A percentile compares a stretch with the other conserved stretches of the same genome.
Evolutionary conservation across 1,140 invertebrate species (phyloP).

Genomic region (Aphidius ervi): DNA sequence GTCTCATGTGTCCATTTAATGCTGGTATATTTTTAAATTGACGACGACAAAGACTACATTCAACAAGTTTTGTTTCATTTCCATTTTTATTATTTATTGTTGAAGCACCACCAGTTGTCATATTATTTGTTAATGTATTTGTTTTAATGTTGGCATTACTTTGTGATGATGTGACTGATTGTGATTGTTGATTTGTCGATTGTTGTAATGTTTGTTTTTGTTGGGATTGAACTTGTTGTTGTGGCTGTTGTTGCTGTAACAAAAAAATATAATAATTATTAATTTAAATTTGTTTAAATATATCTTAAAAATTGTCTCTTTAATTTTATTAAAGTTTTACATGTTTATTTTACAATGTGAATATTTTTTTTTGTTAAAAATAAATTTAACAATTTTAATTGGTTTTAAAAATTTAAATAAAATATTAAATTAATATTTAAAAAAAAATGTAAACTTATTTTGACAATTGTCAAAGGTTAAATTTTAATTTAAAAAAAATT

Average conservation of each 20-base stretch:
- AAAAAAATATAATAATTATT: neutral
- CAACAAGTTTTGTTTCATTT: constrained; percentile 73
- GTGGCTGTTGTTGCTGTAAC: constrained; percentile 31
- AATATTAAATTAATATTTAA: too few relatives aligned
- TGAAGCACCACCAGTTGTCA: constrained; percentile 39
- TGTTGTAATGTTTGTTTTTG: constrained; percentile 27
- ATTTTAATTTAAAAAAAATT: neutral
- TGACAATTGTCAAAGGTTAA: too few relatives aligned
- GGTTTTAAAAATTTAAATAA: too few relatives aligned
- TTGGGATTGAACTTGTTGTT: constrained; percentile 17
- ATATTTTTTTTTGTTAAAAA: too few relatives aligned
- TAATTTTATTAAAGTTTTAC: too few relatives aligned
- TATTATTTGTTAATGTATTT: constrained; percentile 43
- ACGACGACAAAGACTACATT: constrained; percentile 89
- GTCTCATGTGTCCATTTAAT: constrained; percentile 93
- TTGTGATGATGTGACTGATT: constrained; percentile 41
- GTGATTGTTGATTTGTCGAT: constrained; percentile 33
- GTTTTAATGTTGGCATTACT: constrained; percentile 35
- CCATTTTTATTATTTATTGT: constrained; percentile 52
- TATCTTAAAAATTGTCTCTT: too few relatives aligned
- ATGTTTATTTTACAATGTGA: too few relatives aligned
- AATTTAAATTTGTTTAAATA: too few relatives aligned
- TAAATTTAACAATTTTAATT: too few relatives aligned
- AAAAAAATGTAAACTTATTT: too few relatives aligned
- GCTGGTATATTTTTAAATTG: constrained; percentile 96